Percentiles rank a stretch among this genome's conserved stretches.
These are phyloP conservation scores for Trachelus troglodyta DNA, from an alignment of 2,888 invertebrate genomes.

Conservation along the genomic window DNA sequence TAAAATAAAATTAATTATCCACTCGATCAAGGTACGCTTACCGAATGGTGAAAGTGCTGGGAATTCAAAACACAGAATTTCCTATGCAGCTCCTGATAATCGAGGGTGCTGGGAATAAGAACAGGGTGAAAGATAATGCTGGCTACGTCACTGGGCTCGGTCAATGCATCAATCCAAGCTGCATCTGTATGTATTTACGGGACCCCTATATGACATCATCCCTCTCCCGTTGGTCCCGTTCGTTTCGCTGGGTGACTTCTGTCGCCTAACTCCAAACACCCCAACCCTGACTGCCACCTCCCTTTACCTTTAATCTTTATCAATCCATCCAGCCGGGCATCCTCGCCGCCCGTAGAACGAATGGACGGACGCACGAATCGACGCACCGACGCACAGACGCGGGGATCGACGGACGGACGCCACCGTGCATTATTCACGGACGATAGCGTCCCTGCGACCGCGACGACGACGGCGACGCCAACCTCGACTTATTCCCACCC, in stretches of 20 bases:
- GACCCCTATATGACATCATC: constrained; percentile 62
- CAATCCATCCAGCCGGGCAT: constrained; percentile 57
- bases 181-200: constrained; percentile 54
- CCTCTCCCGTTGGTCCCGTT: constrained; percentile 51
- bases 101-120: no score
- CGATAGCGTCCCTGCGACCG: constrained; percentile 46
- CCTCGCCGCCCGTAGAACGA: constrained; percentile 40
- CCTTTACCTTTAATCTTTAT: constrained; percentile 65
- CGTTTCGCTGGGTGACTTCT: constrained; percentile 66
- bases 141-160: constrained; percentile 44
- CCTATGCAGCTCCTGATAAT: no score
- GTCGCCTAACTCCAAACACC: constrained; percentile 59
- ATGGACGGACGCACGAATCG: constrained; percentile 38
- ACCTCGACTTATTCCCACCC: no score
- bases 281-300: constrained; percentile 42
- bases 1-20: no score
- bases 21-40: no score
- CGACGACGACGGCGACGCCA: background rate
- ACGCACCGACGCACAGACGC: constrained; percentile 17
- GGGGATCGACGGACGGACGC: constrained; percentile 46
- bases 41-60: no score
- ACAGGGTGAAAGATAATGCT: background rate
- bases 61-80: no score
- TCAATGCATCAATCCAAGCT: constrained; percentile 51
- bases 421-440: constrained; percentile 61